Base-by-base conservation (phyloP, 2,888 invertebrate genomes). In the Helobdella robusta region DNA sequence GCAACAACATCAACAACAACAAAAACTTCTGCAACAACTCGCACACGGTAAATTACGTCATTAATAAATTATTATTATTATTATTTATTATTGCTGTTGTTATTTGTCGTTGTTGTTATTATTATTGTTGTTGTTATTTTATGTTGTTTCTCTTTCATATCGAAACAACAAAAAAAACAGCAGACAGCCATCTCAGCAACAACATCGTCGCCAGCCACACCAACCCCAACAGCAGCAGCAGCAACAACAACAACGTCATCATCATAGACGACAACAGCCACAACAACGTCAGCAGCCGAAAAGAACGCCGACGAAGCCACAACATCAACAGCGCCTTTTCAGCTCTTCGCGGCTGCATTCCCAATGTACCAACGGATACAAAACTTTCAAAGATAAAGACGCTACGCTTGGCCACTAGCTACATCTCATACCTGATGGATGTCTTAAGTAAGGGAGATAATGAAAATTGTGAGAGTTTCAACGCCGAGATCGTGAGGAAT, bases 311-410 rank as follows among this genome's bases (percentile, higher is more conserved):
- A 70, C 83, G 94, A 62, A 95, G 94, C 0, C 89, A 89, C 77
- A 91, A 89, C 72, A 94, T 95, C 70, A 95, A 95, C 80, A 91
- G 89, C 61, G 94, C 94, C 0, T 95, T 94, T 78, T 87, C 91
- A 0, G 89, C 90, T 74, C 82, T 95, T 0, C 81, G 94, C 18
- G 91, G 92, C 70, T 90, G 92, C 79, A 95, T 95, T 73, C 94
- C 94, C 0, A 93, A 94, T 75, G 93, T 95, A 0, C 94, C 94
- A 0, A 87, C 89, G 0, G 94, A 95, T 76, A 95, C 94, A 0
- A 95, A 94, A 80, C 81, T 93, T 32, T 91, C 91, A 18, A 85
- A 91, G 85, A 94, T 94, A 73, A 95, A 95, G 81, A 95, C 94
- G 0, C 83, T 95, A 32, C 84, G 93, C 68, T 81, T 95, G 74